A percentile compares a stretch with the other conserved stretches of the same genome.
Conservation (phyloP, 2,797 vertebrate species). For the Urosaurus nigricauda region DNA sequence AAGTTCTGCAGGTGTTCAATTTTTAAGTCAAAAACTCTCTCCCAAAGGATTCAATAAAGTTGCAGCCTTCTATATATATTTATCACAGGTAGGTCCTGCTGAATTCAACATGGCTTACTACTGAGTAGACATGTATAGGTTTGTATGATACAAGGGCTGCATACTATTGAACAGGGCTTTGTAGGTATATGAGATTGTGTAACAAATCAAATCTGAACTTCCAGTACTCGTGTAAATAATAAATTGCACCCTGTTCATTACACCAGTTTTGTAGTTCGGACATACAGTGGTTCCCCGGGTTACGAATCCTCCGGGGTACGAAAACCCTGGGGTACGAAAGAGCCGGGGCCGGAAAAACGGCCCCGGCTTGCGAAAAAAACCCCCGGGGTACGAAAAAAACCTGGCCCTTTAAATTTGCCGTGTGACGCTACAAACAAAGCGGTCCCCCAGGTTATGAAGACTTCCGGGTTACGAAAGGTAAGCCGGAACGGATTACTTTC, state of each 20-base stretch:
- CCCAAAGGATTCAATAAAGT: neutral
- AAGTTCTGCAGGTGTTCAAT: neutral
- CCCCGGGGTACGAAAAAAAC: no score
- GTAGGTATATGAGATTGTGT: neutral
- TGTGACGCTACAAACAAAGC: no score
- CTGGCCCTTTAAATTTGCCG: no score
- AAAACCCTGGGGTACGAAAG: no score
- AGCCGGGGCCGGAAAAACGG: no score
- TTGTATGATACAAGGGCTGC: no score
- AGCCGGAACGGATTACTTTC: no score
- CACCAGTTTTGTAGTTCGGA: neutral
- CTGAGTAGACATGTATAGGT: neutral
- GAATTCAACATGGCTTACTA: neutral
- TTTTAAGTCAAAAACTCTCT: neutral
- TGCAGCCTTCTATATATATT: neutral
- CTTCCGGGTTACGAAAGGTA: no score
- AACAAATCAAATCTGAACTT: neutral
- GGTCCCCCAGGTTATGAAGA: no score
- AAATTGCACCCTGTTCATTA: neutral
- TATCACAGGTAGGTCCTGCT: neutral
- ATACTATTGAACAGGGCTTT: neutral
- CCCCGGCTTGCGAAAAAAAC: no score
- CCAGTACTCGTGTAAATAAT: neutral
- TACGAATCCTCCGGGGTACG: no score
- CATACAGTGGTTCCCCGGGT: no score